phyloP scores from a whole-genome alignment of 2,113 vertebrate species.

The Phrynosoma platyrhinos region DNA sequence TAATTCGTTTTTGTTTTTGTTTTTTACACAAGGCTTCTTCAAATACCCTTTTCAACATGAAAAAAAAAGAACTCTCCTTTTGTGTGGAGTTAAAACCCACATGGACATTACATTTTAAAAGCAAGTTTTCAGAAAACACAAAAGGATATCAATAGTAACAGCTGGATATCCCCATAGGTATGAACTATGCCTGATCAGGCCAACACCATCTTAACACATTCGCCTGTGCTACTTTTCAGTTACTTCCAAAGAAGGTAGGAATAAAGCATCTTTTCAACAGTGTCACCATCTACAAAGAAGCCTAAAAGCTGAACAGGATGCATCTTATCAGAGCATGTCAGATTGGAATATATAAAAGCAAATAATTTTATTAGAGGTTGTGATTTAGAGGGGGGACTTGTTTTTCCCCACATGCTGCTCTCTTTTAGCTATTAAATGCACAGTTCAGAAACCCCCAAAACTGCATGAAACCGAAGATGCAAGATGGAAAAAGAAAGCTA shows the following conservation, averaged over 20 bases:
- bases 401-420: neutral
- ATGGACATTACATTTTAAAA: neutral
- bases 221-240: conserved; percentile 45
- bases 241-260: conserved; percentile 50
- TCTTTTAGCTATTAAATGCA: conserved; percentile 23
- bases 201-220: conserved; percentile 39
- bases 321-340: conserved; percentile 38
- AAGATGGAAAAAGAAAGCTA: conserved; percentile 30
- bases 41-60: conserved; percentile 30
- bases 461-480: conserved; percentile 43
- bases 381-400: neutral
- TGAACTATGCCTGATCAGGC: conserved; percentile 49
- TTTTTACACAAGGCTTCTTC: neutral
- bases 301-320: conserved; percentile 33
- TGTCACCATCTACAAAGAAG: conserved; percentile 44
- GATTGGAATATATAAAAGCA: conserved; percentile 47
- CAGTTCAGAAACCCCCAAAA: conserved; percentile 29
- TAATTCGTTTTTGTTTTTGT: neutral
- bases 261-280: conserved; percentile 51
- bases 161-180: conserved; percentile 41
- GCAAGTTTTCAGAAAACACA: conserved; percentile 29
- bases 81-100: conserved; percentile 28
- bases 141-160: conserved; percentile 35
- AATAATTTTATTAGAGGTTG: conserved; percentile 21
- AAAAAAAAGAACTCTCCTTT: conserved; percentile 16